Percentiles rank a stretch among this genome's conserved stretches.
Evolutionary conservation across 2,797 vertebrate species (phyloP).

Genomic region (Anguilla marmorata): DNA sequence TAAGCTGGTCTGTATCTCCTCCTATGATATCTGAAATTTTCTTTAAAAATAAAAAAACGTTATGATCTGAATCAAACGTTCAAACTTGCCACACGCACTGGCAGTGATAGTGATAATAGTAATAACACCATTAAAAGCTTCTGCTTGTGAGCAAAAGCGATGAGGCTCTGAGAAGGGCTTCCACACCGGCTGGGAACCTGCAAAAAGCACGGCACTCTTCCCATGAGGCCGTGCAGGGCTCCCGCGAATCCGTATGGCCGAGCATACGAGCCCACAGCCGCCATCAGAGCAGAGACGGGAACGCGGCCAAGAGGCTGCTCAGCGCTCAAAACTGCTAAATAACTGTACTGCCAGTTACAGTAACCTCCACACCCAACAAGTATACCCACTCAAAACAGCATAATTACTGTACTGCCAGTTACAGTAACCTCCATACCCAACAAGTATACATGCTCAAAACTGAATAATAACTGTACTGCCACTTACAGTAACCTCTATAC

Average conservation of each 20-base stretch:
- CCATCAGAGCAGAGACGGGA: background rate
- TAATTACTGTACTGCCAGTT: too few relatives aligned
- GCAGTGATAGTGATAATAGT: too few relatives aligned
- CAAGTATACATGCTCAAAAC: background rate
- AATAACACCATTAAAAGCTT: too few relatives aligned
- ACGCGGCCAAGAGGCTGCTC: background rate
- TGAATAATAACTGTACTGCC: background rate
- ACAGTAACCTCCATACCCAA: too few relatives aligned
- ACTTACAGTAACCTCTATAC: background rate
- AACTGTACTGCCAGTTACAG: background rate
- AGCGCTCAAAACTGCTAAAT: background rate
- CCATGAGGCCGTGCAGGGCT: background rate
- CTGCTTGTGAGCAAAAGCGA: too few relatives aligned
- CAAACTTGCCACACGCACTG: too few relatives aligned
- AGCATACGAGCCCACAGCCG: background rate
- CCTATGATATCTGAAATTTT: too few relatives aligned
- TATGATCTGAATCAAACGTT: too few relatives aligned
- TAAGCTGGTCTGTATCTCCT: too few relatives aligned
- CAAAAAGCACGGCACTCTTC: background rate
- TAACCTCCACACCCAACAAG: background rate
- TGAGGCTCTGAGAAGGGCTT: background rate
- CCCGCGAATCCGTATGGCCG: background rate
- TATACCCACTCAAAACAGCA: too few relatives aligned
- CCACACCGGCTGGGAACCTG: background rate
- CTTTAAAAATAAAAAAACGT: too few relatives aligned